Evolutionary conservation across 2,888 invertebrate genomes (phyloP), one percentile per base, ranked within the genome.

Genomic region (Cryptocephalus moraei): DNA sequence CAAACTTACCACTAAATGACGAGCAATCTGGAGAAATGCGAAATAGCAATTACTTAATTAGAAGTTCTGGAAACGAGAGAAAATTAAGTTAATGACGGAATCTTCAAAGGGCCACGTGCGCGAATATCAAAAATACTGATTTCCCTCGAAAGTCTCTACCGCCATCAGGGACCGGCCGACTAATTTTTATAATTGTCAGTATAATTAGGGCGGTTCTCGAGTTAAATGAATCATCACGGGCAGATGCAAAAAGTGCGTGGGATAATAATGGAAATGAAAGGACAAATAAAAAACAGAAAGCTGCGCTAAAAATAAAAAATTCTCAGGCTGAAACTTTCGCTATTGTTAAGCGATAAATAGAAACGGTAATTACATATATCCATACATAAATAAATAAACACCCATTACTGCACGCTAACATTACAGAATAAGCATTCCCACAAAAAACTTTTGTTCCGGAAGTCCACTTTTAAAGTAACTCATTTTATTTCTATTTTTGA

Each of bases 21-120:
- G 53, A 56, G 53, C 57, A 55, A 57, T 57, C 62, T 57, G 56
- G 55, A 54, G 59, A 60, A 60, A 62, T 62, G 61, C 58, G 61
- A 63, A 63, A 64, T 62, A 60, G 61, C 63, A 64, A 65, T 65
- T 65, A 65, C 63, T 64, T 63, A 65, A 66, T 66, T 66, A 65
- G 60, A 57, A 56, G 57, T 59, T 51, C 56, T 53, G 59, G 59
- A 56, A 63, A 60, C 55, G 60, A 57, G 59, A 53, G 59, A 59
- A 63, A 64, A 63, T 65, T 64, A 61, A 61, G 58, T 59, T 65
- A 64, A 65, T 62, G 61, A 64, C 55, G 55, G 58, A 59, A 55
- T 56, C 58, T 52, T 59, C 59, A 59, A 58, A 59, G 58, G 51
- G 53, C 51, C 41, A 47, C 41, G 46, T 48, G 22, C 22, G 45